Evolutionary conservation across 2,797 vertebrate genomes (phyloP), one percentile per base, ranked within the genome.

Genomic region (Alauda arvensis): DNA sequence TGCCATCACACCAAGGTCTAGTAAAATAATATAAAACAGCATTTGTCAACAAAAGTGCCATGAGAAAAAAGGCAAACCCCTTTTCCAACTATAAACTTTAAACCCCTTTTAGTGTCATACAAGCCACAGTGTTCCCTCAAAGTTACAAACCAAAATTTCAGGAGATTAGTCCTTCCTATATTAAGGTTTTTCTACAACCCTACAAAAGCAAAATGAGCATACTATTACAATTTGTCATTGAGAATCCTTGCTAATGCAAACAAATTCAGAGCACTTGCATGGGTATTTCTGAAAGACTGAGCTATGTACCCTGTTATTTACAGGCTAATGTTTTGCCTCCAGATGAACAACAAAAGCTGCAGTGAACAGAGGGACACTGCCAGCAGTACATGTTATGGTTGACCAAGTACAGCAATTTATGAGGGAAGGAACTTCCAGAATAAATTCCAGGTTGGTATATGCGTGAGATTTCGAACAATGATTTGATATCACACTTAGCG

Each of bases 391-490:
- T 88, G 92, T 79, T 85, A 40, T 40, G 89, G 78, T 75, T 94
- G 63, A 91, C 69, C 75, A 66, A 92, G 81, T 90, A 75, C 61
- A 88, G 79, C 81, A 80, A 83, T 87, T 92, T 76, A 80, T 46
- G 56, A 92, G 90, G 45, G 92, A 72, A 80, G 80, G 28, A 93
- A 89, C 65, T 70, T 65, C 24, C 77, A 90, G 70, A 90, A 94
- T 78, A 90, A 94, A 91, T 94, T 95, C 89, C 68, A 84, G 87
- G 94, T 89, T 74, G 61, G 49, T 80, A 77, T 91, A 91, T 88
- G 88, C 74, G 31, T 93, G 92, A 94, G 85, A 79, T 69, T 92
- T 90, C 77, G 65, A 87, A 78, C 31, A 87, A 85, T 61, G 89
- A 60, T 87, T 88, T 82, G 78, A 92, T 88, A 83, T 84, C 28